Base-by-base conservation (phyloP, 2,797 vertebrate species). In the Catamblyrhynchus diadema region DNA sequence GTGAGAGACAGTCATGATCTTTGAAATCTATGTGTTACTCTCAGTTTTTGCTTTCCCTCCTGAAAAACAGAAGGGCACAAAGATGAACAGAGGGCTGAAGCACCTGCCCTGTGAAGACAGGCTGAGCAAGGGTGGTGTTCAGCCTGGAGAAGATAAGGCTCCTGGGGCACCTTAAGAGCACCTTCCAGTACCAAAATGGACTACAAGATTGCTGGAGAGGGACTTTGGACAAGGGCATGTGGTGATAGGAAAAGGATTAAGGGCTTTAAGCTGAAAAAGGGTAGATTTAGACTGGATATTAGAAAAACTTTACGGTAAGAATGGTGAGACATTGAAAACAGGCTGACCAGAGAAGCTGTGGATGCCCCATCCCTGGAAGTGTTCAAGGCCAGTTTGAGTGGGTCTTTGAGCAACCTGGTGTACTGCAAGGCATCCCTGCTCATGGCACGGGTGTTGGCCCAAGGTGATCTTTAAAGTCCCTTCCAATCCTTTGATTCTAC, bases 1-100 rank as follows among this genome's bases (percentile, higher is more conserved):
- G 86, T 47, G 73, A 70, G 59, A 94, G 69, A 91, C 85, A 85
- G 67, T 15, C 61, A 47, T 6, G 56, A 32, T 54, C 82, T 73
- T 60, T 86, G 27, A 91, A 88, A 84, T 84, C 28, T 72, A 50
- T 45, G 9, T 2, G 0, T 66, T 79, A 61, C 10, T 54, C 57
- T 54, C 39, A 21, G 8, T 75, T 94, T 86, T 33, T 84, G 47
- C 37, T 86, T 81, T 74, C 3, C 13, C 27, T 73, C 4, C 33
- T 75, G 59, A 77, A 62, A 90, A 84, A 44, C 30, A 33, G 59
- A 66, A 77, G 54, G 59, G 17, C 47, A 44, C 7, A 25, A 66
- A 39, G 53, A 60, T 30, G 18, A 42, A 37, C 41, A 53, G 35
- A 53, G 41, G 14, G 21, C 21, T 82, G 41, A 47, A 66, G 33